Evolutionary conservation across 2,797 vertebrate species (phyloP).

Genomic region (Thalassophryne amazonica): DNA sequence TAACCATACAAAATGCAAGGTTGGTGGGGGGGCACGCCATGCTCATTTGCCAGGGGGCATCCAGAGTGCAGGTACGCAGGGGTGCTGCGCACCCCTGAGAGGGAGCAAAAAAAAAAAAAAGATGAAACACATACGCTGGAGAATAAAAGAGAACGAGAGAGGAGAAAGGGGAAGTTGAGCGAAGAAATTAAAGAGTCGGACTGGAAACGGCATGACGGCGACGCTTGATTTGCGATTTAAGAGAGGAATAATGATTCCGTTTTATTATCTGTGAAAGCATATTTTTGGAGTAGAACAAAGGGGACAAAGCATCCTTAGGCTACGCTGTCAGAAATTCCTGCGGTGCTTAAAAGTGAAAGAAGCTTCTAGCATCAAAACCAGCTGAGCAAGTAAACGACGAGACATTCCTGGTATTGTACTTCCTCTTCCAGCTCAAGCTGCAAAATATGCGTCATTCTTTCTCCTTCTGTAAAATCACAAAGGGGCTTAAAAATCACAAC

Average conservation of each 20-base stretch:
- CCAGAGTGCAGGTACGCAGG: conserved; percentile 68
- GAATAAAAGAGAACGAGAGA: conserved; percentile 8
- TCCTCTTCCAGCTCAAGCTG: conserved; percentile 41
- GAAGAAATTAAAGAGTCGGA: neutral
- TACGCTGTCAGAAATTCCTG: conserved; percentile 40
- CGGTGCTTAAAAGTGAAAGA: conserved; percentile 47
- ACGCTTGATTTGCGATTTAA: conserved; percentile 37
- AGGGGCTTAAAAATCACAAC: conserved; percentile 67
- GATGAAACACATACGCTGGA: conserved; percentile 63
- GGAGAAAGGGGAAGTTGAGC: conserved; percentile 4
- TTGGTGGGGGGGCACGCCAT: conserved; percentile 62
- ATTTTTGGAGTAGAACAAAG: conserved; percentile 18
- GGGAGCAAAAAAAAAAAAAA: too few species aligned
- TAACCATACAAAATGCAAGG: conserved; percentile 74
- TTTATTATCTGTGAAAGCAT: conserved; percentile 31
- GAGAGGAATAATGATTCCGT: conserved; percentile 15
- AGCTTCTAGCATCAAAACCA: conserved; percentile 70
- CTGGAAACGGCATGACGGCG: conserved; percentile 28
- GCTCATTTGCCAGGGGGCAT: conserved; percentile 73
- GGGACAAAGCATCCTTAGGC: conserved; percentile 21
- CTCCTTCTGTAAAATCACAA: conserved; percentile 27
- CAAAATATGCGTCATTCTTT: conserved; percentile 45
- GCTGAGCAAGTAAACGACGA: conserved; percentile 75
- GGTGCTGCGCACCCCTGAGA: conserved; percentile 59
- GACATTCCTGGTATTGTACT: conserved; percentile 52